phyloP scores from a whole-genome alignment of 2,888 invertebrate genomes.

The Eristalis arbustorum region DNA sequence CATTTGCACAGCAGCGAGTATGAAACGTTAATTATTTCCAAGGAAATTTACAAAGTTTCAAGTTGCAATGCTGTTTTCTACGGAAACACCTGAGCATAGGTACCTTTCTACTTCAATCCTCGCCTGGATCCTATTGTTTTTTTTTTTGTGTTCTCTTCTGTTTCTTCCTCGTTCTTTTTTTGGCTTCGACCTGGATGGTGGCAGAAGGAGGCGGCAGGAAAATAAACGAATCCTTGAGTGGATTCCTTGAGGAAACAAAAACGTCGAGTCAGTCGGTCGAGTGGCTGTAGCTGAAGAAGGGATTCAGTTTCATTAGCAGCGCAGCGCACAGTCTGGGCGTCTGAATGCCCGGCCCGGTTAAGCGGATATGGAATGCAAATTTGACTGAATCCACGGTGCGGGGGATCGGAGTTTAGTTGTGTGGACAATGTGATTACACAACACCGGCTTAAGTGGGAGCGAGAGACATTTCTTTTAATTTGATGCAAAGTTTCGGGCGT shows the following conservation, averaged over 20 bases:
- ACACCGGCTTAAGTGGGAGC: neutral
- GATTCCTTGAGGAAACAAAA: constrained; percentile 11
- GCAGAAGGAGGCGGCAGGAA: neutral
- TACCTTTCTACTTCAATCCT: neutral
- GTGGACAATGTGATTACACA: neutral
- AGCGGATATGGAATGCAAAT: neutral
- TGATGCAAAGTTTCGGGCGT: neutral
- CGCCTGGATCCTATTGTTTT: constrained; percentile 8
- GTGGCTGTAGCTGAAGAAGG: neutral
- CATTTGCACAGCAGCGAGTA: constrained; percentile 27
- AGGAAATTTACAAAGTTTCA: constrained; percentile 69
- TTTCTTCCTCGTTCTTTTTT: too few relatives aligned
- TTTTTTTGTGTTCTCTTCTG: neutral
- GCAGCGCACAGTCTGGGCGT: neutral
- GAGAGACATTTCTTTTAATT: neutral
- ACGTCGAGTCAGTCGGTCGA: neutral
- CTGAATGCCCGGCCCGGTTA: neutral
- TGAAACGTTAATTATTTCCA: constrained; percentile 63
- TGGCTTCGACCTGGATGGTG: neutral
- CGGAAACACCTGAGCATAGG: constrained; percentile 45
- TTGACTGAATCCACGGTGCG: neutral
- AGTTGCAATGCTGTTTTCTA: constrained; percentile 45
- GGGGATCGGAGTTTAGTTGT: neutral
- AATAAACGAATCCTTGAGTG: neutral
- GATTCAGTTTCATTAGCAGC: neutral